Conservation (phyloP, 2,888 invertebrate species). For the Pyrrhia umbra region DNA sequence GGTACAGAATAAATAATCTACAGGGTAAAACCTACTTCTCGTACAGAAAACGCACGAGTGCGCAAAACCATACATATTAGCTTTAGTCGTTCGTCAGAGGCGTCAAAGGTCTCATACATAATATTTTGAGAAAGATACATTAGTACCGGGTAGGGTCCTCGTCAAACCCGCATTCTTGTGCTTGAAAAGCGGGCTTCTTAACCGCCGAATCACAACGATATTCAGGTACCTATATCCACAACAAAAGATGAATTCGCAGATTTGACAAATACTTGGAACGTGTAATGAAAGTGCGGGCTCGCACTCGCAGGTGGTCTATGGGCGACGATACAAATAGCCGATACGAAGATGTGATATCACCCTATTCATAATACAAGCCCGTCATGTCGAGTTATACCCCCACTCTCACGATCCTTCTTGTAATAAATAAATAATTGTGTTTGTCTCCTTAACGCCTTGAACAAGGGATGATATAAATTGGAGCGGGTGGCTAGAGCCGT, state of each 20-base stretch:
- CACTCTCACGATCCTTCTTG: conserved; percentile 21
- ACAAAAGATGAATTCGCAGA: conserved; percentile 6
- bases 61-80: too few relatives aligned
- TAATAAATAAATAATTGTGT: conserved; percentile 47
- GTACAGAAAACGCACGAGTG: too few relatives aligned
- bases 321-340: conserved; percentile 41
- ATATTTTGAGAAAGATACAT: too few relatives aligned
- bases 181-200: background rate
- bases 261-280: conserved; percentile 38
- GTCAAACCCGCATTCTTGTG: background rate
- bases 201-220: background rate
- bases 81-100: too few relatives aligned
- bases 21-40: too few relatives aligned
- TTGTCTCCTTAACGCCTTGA: conserved; percentile 27
- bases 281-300: conserved; percentile 20
- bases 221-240: background rate
- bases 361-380: conserved; percentile 41
- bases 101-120: too few relatives aligned
- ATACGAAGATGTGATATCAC: conserved; percentile 44
- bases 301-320: conserved; percentile 53
- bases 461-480: conserved; percentile 38
- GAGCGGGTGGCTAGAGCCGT: conserved; percentile 10
- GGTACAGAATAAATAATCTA: too few relatives aligned
- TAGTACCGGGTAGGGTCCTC: too few relatives aligned
- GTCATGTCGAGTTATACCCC: conserved; percentile 41